Percentiles rank a stretch among this genome's conserved stretches.
Evolutionary conservation across 37 sponge, comb jelly and placozoan species (phyloP).

Genomic region (Spongilla lacustris): DNA sequence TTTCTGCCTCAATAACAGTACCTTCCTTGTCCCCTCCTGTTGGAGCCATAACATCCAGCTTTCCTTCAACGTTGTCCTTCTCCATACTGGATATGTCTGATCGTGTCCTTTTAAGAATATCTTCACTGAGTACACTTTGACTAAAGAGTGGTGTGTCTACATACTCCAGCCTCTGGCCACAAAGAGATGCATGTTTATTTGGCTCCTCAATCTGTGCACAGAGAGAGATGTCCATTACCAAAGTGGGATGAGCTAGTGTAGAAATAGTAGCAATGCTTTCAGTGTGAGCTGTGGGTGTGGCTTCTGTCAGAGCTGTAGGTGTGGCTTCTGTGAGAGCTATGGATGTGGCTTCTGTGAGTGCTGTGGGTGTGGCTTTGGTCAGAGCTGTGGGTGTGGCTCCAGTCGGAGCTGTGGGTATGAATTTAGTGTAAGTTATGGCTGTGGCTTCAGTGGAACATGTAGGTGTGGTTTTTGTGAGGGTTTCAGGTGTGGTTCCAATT

Average conservation of each 20-base stretch:
- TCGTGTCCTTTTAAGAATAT: not conserved
- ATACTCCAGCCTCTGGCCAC: not conserved
- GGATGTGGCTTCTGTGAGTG: not conserved
- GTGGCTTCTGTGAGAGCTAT: not conserved
- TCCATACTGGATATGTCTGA: not conserved
- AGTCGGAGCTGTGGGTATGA: too few relatives aligned
- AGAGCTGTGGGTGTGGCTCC: too few relatives aligned
- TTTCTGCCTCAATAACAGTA: not conserved
- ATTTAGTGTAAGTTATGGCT: too few relatives aligned
- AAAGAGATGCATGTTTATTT: not conserved
- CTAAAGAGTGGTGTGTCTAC: not conserved
- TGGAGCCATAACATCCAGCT: not conserved
- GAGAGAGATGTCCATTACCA: too few relatives aligned
- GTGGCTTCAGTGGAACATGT: too few relatives aligned
- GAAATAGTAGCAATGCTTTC: too few relatives aligned
- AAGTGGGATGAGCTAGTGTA: too few relatives aligned
- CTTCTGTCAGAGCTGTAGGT: not conserved
- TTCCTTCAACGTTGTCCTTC: not conserved
- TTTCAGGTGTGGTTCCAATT: not conserved
- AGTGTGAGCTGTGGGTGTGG: too few relatives aligned
- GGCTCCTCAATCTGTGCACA: too few relatives aligned
- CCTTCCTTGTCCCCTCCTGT: not conserved
- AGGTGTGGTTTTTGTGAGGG: not conserved
- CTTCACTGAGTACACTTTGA: not conserved
- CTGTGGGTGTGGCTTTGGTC: too few relatives aligned